Evolutionary conservation across 1,140 invertebrate species (phyloP).

Genomic region (Papilio dardanus): DNA sequence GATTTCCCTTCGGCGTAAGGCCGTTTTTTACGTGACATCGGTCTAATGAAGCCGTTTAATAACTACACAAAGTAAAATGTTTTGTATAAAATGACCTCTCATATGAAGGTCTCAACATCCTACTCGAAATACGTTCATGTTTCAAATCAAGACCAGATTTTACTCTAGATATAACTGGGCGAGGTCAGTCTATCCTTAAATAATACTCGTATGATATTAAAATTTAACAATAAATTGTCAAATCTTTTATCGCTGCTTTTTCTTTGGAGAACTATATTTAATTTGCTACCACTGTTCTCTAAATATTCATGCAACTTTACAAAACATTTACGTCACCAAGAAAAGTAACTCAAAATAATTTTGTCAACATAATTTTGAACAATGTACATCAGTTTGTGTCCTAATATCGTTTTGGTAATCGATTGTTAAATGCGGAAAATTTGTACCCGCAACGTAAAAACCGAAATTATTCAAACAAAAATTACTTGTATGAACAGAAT

Average conservation of each 20-base stretch:
- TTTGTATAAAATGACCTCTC: not conserved
- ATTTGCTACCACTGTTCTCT: too few relatives aligned
- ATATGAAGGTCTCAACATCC: not conserved
- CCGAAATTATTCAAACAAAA: not conserved
- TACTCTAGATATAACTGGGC: not conserved
- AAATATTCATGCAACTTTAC: too few relatives aligned
- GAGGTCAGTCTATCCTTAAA: constrained; percentile 1
- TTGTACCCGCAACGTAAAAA: not conserved
- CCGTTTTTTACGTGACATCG: too few relatives aligned
- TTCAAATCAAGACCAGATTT: constrained; percentile 1
- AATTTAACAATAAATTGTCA: not conserved
- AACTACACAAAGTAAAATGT: not conserved
- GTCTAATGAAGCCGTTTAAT: too few relatives aligned
- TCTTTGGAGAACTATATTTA: not conserved
- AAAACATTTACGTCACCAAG: too few relatives aligned
- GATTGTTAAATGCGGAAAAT: not conserved
- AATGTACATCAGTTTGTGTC: not conserved
- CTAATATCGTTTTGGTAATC: not conserved
- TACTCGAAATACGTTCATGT: not conserved
- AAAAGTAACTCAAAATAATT: not conserved
- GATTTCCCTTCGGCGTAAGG: too few relatives aligned
- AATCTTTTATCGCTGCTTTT: not conserved
- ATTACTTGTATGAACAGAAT: not conserved
- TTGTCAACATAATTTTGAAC: not conserved
- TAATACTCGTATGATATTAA: not conserved